A percentile compares a stretch with the other conserved stretches of the same genome.
phyloP scores from a whole-genome alignment of 1,140 invertebrate species.

The Rhyzopertha dominica region DNA sequence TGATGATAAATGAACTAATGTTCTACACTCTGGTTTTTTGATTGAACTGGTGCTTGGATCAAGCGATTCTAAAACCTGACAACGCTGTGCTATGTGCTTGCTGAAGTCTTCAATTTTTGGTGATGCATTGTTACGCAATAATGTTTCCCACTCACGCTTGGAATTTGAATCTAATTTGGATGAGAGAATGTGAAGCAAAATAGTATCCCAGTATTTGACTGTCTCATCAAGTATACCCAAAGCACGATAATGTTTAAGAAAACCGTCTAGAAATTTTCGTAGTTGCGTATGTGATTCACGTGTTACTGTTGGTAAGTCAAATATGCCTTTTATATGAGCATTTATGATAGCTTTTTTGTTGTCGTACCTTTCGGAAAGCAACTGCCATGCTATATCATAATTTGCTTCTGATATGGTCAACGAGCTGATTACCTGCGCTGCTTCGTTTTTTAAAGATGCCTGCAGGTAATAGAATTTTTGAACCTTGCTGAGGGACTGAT shows the following conservation, averaged over 20 bases:
- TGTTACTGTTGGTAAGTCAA: conserved; percentile 19
- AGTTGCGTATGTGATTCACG: conserved; percentile 23
- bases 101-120: too few relatives aligned
- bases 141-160: conserved; percentile 24
- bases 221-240: conserved; percentile 21
- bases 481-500: too few relatives aligned
- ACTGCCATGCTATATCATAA: conserved; percentile 34
- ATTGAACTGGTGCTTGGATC: too few relatives aligned
- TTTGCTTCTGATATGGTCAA: conserved; percentile 29
- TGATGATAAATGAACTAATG: too few relatives aligned
- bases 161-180: conserved; percentile 22
- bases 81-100: too few relatives aligned
- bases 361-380: conserved; percentile 31
- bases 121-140: too few relatives aligned
- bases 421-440: conserved; percentile 21
- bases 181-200: conserved; percentile 21
- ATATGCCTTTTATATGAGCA: conserved; percentile 28
- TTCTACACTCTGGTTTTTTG: too few relatives aligned
- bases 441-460: conserved; percentile 27
- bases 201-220: conserved; percentile 16
- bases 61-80: too few relatives aligned
- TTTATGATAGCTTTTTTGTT: conserved; percentile 31
- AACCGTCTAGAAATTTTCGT: conserved; percentile 16
- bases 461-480: conserved; percentile 35
- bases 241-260: conserved; percentile 22